Evolutionary conservation across 2,888 invertebrate genomes (phyloP), one percentile per base, ranked within the genome.

Genomic region (Prostheceraeus crozeri): DNA sequence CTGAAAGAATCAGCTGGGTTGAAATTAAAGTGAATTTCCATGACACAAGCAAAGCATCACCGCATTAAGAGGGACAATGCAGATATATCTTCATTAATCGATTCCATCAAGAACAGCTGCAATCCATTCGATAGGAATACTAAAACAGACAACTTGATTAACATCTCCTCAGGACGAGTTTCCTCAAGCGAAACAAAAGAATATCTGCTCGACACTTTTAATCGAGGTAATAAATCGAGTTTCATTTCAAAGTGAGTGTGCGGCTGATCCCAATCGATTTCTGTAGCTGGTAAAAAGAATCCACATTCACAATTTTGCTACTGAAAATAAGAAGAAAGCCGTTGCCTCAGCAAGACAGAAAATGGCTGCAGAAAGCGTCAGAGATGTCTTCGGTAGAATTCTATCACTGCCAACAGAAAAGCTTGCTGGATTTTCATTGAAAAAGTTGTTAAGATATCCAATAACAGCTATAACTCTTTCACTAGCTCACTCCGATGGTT

Each of bases 401-500:
- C 27, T 48, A 48, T 23, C 28, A 28, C 25, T 48, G 4, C 23
- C 28, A 28, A 30, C 48, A 48, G 23, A 48, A 48, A 28, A 4
- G 27, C 23, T 25, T 48, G 25, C 48, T 25, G 23, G 4, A 25
- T 48, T 48, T 19, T 23, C 23, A 23, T 48, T 16, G 48, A 48
- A 48, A 48, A 10, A 48, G 25, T 14, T 48, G 4, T 14, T 57
- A 28, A 46, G 14, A 3, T 57, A 46, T 28, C 57, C 54, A 11
- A 55, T 54, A 25, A 57, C 23, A 6, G 30, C 10, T 2, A 23
- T 25, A n/a, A 33, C 45, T 35, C 59, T 36, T 25, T 35, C 35
- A 14, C 33, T 59, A 25, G 46, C 60, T 30, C 36, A 59, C 33
- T 16, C 57, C 21, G 57, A 59, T 60, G 58, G 60, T 8, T 40